These are phyloP conservation scores for Amaurobius ferox DNA, from an alignment of 2,888 invertebrate genomes.

Conservation along the genomic window DNA sequence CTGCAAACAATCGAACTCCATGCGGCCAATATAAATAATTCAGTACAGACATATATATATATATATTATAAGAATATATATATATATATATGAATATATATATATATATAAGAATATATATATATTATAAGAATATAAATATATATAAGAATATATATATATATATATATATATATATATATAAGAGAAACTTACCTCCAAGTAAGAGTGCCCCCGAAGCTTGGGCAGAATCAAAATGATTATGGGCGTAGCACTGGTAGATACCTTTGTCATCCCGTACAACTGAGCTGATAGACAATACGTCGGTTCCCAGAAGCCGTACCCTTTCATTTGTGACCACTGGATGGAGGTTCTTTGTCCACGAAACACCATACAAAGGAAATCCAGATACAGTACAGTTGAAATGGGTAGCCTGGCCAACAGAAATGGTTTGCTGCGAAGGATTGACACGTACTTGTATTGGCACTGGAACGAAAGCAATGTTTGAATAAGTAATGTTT, in stretches of 20 bases:
- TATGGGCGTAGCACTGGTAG: slow-evolving; percentile 89
- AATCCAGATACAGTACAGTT: slow-evolving; percentile 71
- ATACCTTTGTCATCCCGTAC: slow-evolving; percentile 73
- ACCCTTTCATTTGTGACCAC: slow-evolving; percentile 63
- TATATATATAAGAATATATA: too few relatives aligned
- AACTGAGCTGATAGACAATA: slow-evolving; percentile 73
- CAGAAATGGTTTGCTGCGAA: slow-evolving; percentile 52
- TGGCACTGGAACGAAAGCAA: slow-evolving; percentile 40
- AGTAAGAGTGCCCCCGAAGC: slow-evolving; percentile 88
- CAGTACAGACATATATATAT: too few relatives aligned
- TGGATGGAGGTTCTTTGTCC: slow-evolving; percentile 69
- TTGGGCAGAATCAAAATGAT: slow-evolving; percentile 90
- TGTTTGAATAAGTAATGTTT: too few relatives aligned
- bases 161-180: too few relatives aligned
- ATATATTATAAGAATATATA: too few relatives aligned
- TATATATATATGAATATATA: too few relatives aligned
- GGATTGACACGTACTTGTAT: slow-evolving; percentile 63
- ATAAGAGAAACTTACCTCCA: slow-evolving; percentile 86
- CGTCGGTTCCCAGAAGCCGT: slow-evolving; percentile 65
- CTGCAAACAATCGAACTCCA: too few relatives aligned
- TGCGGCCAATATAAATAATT: too few relatives aligned
- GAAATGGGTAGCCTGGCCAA: slow-evolving; percentile 68
- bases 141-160: too few relatives aligned
- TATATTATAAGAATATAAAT: too few relatives aligned
- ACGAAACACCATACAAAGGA: slow-evolving; percentile 62